Evolutionary conservation across 2,113 vertebrate genomes (phyloP).

Genomic region (Pangasianodon hypophthalmus): DNA sequence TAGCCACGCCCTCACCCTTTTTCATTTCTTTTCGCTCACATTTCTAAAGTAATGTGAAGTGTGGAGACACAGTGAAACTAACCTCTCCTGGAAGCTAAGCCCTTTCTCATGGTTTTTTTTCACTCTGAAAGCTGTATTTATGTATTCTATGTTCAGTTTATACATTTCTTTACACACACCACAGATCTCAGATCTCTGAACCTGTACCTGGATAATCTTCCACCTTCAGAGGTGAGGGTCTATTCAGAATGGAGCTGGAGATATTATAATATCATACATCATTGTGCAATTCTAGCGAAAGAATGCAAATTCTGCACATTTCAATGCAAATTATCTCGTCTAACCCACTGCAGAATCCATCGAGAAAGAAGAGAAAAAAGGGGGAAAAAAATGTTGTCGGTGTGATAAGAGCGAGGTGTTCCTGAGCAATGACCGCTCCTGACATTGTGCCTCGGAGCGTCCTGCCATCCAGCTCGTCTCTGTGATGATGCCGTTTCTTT

Average conservation of each 20-base stretch:
- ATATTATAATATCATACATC: not conserved
- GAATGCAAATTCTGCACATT: constrained; percentile 5
- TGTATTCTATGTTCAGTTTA: not conserved
- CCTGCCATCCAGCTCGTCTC: not conserved
- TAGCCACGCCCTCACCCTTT: no score
- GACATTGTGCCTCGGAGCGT: not conserved
- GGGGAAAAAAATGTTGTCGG: not conserved
- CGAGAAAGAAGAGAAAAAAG: not conserved
- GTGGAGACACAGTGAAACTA: not conserved
- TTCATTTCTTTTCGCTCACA: no score
- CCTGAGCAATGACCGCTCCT: not conserved
- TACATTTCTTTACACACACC: not conserved
- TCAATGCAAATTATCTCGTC: not conserved
- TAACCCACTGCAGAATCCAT: not conserved
- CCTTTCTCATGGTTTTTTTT: not conserved
- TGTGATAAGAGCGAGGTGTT: not conserved
- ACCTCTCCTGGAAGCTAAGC: not conserved
- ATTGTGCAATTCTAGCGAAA: not conserved
- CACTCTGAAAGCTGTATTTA: not conserved
- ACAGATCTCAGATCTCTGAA: no score
- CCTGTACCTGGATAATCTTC: not conserved
- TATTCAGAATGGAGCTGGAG: not conserved
- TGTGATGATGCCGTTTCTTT: constrained; percentile 4
- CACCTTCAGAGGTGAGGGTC: not conserved
- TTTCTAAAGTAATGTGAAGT: no score